A percentile compares a stretch with the other conserved stretches of the same genome.
These are phyloP conservation scores for Cariama cristata DNA, from an alignment of 2,113 vertebrate species.

Conservation along the genomic window DNA sequence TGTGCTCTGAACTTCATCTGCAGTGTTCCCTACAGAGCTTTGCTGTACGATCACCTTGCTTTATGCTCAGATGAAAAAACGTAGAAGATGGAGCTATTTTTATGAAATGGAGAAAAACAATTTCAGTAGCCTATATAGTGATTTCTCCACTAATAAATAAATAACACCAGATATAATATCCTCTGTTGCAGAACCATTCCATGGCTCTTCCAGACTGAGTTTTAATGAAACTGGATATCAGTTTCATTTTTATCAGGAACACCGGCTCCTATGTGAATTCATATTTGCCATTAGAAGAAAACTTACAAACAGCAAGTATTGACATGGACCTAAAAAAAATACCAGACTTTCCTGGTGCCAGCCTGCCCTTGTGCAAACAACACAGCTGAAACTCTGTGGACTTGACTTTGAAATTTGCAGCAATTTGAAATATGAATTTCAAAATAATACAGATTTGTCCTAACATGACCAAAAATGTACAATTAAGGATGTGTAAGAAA, in stretches of 20 bases:
- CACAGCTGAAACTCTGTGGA: neutral
- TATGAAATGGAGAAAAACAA: neutral
- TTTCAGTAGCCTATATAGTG: neutral
- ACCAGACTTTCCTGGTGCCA: neutral
- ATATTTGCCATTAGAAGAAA: neutral
- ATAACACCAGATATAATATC: neutral
- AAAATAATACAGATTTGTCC: neutral
- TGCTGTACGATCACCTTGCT: neutral
- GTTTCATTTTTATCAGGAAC: slow-evolving; percentile 10
- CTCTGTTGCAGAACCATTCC: neutral
- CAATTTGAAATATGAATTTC: neutral
- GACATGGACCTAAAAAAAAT: neutral
- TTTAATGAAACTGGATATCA: slow-evolving; percentile 32
- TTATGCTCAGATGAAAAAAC: neutral
- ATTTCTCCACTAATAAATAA: slow-evolving; percentile 14
- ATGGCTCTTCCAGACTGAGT: neutral
- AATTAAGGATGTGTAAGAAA: neutral
- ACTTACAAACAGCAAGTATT: neutral
- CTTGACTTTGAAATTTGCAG: neutral
- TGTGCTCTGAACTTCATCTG: neutral
- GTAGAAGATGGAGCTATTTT: neutral
- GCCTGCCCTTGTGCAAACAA: neutral
- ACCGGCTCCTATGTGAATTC: neutral
- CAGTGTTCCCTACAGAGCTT: neutral
- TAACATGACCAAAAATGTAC: neutral